Percentiles rank a stretch among this genome's conserved stretches.
phyloP scores from a whole-genome alignment of 1,140 invertebrate species.

The Elymnias hypermnestra region DNA sequence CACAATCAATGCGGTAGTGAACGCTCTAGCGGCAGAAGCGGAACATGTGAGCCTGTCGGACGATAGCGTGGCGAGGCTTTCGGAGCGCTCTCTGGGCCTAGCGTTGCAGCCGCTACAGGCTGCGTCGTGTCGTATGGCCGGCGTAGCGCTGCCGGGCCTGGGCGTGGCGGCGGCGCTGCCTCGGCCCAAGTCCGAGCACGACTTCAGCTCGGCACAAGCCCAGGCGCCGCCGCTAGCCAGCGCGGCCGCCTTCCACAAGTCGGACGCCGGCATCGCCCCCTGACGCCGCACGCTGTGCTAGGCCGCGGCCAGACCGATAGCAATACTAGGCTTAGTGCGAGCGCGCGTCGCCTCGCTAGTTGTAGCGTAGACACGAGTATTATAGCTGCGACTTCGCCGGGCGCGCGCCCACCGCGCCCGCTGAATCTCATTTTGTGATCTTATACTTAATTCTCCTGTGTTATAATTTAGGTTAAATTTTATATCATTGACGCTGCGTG shows the following conservation, averaged over 20 bases:
- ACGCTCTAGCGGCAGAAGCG: slow-evolving; percentile 91
- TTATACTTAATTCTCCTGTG: slow-evolving; percentile 76
- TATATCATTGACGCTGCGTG: slow-evolving; percentile 75
- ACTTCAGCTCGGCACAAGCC: slow-evolving; percentile 82
- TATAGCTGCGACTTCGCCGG: slow-evolving; percentile 70
- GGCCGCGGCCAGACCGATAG: slow-evolving; percentile 64
- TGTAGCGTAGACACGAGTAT: slow-evolving; percentile 68
- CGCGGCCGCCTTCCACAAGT: slow-evolving; percentile 86
- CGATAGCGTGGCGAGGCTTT: slow-evolving; percentile 83
- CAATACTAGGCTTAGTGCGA: slow-evolving; percentile 73
- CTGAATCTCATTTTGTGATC: slow-evolving; percentile 76
- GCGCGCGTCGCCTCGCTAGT: slow-evolving; percentile 60
- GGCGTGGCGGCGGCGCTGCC: slow-evolving; percentile 79
- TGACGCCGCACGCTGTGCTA: slow-evolving; percentile 81
- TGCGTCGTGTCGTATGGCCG: slow-evolving; percentile 75
- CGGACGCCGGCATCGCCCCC: slow-evolving; percentile 86
- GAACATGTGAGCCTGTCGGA: slow-evolving; percentile 87
- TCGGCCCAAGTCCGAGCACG: slow-evolving; percentile 89
- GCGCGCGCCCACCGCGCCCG: slow-evolving; percentile 57
- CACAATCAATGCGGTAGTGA: slow-evolving; percentile 93
- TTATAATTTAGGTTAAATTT: slow-evolving; percentile 76
- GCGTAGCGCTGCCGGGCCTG: slow-evolving; percentile 80
- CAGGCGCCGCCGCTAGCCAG: slow-evolving; percentile 57
- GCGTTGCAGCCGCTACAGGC: slow-evolving; percentile 81
- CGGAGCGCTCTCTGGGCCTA: slow-evolving; percentile 81